These are phyloP conservation scores for Sinhomidia bicolor DNA, from an alignment of 2,888 invertebrate species.

Conservation along the genomic window DNA sequence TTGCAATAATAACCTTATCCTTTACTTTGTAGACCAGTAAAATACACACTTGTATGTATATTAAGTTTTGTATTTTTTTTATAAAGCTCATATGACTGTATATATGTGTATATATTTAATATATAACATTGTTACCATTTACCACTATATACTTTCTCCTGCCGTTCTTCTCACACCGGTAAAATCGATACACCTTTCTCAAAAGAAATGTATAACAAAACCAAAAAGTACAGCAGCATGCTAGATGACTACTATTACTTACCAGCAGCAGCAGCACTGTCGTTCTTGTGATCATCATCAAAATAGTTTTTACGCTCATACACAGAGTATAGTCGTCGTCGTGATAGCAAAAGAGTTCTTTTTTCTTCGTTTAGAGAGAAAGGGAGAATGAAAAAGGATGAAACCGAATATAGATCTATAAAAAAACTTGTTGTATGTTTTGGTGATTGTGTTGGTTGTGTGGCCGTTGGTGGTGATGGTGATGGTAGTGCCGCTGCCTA, in stretches of 20 bases:
- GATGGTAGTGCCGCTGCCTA: not conserved
- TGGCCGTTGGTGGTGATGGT: not conserved
- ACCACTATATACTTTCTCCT: conserved; percentile 1
- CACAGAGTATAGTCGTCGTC: no score
- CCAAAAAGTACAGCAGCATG: not conserved
- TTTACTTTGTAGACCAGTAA: not conserved
- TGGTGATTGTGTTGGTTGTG: not conserved
- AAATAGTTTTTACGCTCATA: not conserved
- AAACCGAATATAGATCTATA: conserved; percentile 2
- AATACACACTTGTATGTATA: not conserved
- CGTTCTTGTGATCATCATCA: not conserved
- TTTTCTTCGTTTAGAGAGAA: not conserved
- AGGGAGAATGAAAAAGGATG: not conserved
- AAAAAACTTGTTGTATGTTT: conserved; percentile 40
- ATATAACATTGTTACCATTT: not conserved
- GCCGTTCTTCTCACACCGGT: not conserved
- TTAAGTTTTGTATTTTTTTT: no score
- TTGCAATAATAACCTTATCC: conserved; percentile 25
- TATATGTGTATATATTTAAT: not conserved
- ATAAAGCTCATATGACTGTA: not conserved
- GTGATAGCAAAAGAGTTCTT: not conserved
- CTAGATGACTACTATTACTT: not conserved
- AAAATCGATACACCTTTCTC: conserved; percentile 43
- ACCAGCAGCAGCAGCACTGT: not conserved
- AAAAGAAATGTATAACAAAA: not conserved